Evolutionary conservation across 2,888 invertebrate genomes (phyloP), one percentile per base, ranked within the genome.

Genomic region (Polydesmus complanatus): DNA sequence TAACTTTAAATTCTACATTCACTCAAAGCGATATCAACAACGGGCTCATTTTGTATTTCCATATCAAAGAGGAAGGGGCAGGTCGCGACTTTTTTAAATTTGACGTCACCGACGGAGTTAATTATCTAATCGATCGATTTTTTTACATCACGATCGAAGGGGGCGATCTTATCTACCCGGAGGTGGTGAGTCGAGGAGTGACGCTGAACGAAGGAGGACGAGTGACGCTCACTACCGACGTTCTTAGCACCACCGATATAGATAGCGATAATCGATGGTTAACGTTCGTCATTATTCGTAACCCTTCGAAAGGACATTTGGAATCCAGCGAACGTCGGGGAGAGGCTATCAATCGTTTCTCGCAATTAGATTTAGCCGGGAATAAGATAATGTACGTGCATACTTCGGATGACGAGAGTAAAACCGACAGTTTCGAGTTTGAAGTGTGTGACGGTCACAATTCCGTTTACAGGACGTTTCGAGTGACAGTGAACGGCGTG

Each of bases 341-440:
- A 2, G 61, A 68, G 5, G 70, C 71, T 1, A 69, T 74, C 23
- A 66, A 69, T 1, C 66, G 68, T 5, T 74, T 74, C 66, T 70
- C 71, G 1, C 73, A 73, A 60, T 64, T 73, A 8, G 72, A 74
- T 56, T 64, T 74, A 27, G 72, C 72, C 2, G 72, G 71, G 1
- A 72, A 69, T 62, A 71, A 71, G 63, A 70, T 74, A 19, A 66
- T 68, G n/a, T 74, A 74, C 64, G 69, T 71, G 2, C 73, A 74
- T 66, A 68, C 68, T 54, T 66, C 69, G 14, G 67, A 68, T 14
- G 70, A 71, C 65, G 73, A 73, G 65, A 68, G 69, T 51, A 72
- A 71, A 62, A 69, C 71, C 67, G 74, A 74, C 64, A 70, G 70
- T 57, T 74, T 74, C 65, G 73, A 73, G 63, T 73, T 74, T 65